Evolutionary conservation across 2,888 invertebrate species (phyloP).

Genomic region (Andrena bicolor): DNA sequence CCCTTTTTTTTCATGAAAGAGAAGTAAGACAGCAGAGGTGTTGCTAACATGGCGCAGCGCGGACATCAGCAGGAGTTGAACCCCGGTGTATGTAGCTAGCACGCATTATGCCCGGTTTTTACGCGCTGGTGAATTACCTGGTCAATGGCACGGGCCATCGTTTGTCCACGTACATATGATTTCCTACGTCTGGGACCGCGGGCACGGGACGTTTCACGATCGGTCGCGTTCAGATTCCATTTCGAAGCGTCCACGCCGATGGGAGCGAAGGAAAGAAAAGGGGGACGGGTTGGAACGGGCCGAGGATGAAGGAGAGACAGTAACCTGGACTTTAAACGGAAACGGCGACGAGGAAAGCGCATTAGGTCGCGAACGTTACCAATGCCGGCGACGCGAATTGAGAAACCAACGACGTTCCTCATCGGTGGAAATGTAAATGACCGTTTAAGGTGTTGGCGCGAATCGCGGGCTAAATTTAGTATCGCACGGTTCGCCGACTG

Average conservation of each 20-base stretch:
- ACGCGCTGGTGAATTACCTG: constrained; percentile 82
- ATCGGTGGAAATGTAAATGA: constrained; percentile 53
- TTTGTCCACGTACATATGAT: constrained; percentile 58
- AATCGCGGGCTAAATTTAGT: constrained; percentile 41
- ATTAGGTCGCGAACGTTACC: constrained; percentile 4
- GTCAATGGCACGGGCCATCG: constrained; percentile 77
- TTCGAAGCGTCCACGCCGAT: neutral
- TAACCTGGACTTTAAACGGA: constrained; percentile 28
- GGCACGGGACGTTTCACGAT: constrained; percentile 30
- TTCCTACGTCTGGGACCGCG: constrained; percentile 24
- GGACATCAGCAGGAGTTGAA: constrained; percentile 39
- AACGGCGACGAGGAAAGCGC: constrained; percentile 5
- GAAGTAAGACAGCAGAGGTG: neutral
- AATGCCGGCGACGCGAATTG: constrained; percentile 28
- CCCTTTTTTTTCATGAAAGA: constrained; percentile 1
- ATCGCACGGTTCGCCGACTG: neutral
- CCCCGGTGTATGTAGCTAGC: constrained; percentile 17
- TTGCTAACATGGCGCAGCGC: neutral
- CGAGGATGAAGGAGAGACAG: constrained; percentile 36
- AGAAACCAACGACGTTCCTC: constrained; percentile 42
- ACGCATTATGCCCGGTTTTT: constrained; percentile 69
- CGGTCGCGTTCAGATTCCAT: constrained; percentile 38
- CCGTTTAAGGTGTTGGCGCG: constrained; percentile 48
- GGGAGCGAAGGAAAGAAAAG: neutral
- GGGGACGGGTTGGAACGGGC: neutral